Conservation (phyloP, 2,113 vertebrate species). For the Sinocyclocheilus rhinocerous region DNA sequence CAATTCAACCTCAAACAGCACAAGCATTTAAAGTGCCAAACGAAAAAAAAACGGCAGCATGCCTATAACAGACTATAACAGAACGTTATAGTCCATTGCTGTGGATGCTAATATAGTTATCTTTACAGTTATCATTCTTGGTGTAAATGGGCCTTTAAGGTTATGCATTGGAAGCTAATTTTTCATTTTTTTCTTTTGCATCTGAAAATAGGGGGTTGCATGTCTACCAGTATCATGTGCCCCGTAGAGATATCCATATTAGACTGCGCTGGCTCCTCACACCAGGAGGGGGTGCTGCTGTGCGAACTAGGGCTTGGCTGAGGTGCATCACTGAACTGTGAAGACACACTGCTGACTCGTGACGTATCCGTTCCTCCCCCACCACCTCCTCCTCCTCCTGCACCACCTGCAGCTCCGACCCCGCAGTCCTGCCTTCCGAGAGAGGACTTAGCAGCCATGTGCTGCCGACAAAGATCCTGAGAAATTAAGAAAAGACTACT, state of each 20-base stretch:
- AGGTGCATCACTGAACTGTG: conserved; percentile 93
- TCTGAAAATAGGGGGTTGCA: not conserved
- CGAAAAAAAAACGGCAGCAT: too few species aligned
- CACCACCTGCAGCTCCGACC: conserved; percentile 59
- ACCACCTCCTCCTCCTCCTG: conserved; percentile 46
- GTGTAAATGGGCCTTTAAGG: not conserved
- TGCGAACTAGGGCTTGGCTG: conserved; percentile 95
- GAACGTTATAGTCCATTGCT: not conserved
- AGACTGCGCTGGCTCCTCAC: conserved; percentile 94
- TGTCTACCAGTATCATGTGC: conserved; percentile 96
- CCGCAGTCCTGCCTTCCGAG: conserved; percentile 82
- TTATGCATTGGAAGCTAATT: not conserved
- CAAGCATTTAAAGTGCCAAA: too few species aligned
- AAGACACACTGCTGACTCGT: conserved; percentile 93
- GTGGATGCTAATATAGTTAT: not conserved
- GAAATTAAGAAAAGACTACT: not conserved
- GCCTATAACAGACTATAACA: not conserved
- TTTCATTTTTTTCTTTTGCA: not conserved
- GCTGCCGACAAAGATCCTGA: conserved; percentile 97
- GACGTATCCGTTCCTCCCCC: conserved; percentile 80
- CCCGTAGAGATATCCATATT: conserved; percentile 99
- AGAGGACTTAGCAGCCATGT: conserved; percentile 93
- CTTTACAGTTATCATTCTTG: not conserved
- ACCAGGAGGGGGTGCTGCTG: conserved; percentile 98
- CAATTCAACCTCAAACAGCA: too few species aligned